Evolutionary conservation across 2,888 invertebrate species (phyloP).

Genomic region (Ormyrus nitidulus): DNA sequence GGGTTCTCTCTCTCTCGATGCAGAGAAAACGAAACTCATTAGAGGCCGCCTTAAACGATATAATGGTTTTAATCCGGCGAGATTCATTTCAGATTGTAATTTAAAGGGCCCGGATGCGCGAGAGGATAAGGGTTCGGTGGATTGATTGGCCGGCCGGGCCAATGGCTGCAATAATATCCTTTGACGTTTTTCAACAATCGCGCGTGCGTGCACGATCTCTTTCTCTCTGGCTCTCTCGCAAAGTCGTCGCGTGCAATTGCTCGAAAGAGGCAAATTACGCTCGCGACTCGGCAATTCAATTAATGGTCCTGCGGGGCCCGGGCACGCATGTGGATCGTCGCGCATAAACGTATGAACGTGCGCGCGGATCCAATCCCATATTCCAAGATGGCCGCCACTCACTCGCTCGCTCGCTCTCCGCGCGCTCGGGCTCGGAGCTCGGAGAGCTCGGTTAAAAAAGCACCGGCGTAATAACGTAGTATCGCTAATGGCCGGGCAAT

Average conservation of each 20-base stretch:
- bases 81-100: slow-evolving; percentile 21
- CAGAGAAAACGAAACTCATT: slow-evolving; percentile 50
- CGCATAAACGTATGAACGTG: not conserved
- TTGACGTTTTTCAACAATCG: slow-evolving; percentile 31
- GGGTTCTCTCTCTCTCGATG: slow-evolving; percentile 1
- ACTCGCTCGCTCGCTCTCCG: slow-evolving; percentile 27
- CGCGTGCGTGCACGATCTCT: slow-evolving; percentile 8
- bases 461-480: slow-evolving; percentile 75
- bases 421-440: slow-evolving; percentile 14
- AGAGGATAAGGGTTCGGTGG: not conserved
- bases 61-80: slow-evolving; percentile 44
- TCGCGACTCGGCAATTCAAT: slow-evolving; percentile 56
- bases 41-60: slow-evolving; percentile 37
- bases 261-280: slow-evolving; percentile 42
- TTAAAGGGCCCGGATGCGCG: too few species aligned
- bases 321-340: not conserved
- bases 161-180: slow-evolving; percentile 29
- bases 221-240: slow-evolving; percentile 1
- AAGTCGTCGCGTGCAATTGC: slow-evolving; percentile 37
- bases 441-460: slow-evolving; percentile 65
- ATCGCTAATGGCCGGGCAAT: slow-evolving; percentile 75
- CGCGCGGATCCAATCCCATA: slow-evolving; percentile 68
- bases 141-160: slow-evolving; percentile 30
- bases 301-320: slow-evolving; percentile 26
- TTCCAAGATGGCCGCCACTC: slow-evolving; percentile 72